These are phyloP conservation scores for Hylaea fasciaria DNA, from an alignment of 2,888 invertebrate genomes.

Conservation along the genomic window DNA sequence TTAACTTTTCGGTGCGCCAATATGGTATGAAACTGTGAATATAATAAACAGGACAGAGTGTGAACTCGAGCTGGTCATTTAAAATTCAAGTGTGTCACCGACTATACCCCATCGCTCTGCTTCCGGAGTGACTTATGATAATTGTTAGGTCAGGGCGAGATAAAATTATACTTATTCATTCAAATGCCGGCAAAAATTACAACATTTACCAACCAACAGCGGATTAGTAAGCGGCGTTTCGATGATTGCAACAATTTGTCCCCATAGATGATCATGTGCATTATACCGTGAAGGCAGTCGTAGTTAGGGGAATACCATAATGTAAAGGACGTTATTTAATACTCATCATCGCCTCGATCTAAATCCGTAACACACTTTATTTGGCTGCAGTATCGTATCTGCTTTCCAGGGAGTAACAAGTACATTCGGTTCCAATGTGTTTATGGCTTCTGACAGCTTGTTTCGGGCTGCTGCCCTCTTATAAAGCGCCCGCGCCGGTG, in stretches of 20 bases:
- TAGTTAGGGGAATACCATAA: constrained; percentile 79
- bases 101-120: constrained; percentile 4
- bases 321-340: constrained; percentile 73
- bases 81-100: no score
- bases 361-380: constrained; percentile 37
- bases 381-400: constrained; percentile 23
- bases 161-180: constrained; percentile 51
- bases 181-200: constrained; percentile 57
- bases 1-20: no score
- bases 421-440: constrained; percentile 66
- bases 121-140: constrained; percentile 33
- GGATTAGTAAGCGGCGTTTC: constrained; percentile 74
- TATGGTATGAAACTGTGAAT: no score
- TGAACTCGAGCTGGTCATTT: no score
- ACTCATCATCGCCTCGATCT: constrained; percentile 54
- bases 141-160: constrained; percentile 45
- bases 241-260: constrained; percentile 81
- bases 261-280: constrained; percentile 69
- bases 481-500: constrained; percentile 59
- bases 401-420: constrained; percentile 28
- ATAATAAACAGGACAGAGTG: no score
- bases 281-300: constrained; percentile 80
- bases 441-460: constrained; percentile 81
- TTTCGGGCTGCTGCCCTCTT: constrained; percentile 71
- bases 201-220: constrained; percentile 55